Percentiles rank a stretch among this genome's conserved stretches.
Conservation (phyloP, 1,140 invertebrate genomes). For the Scaptodrosophila lebanonensis region DNA sequence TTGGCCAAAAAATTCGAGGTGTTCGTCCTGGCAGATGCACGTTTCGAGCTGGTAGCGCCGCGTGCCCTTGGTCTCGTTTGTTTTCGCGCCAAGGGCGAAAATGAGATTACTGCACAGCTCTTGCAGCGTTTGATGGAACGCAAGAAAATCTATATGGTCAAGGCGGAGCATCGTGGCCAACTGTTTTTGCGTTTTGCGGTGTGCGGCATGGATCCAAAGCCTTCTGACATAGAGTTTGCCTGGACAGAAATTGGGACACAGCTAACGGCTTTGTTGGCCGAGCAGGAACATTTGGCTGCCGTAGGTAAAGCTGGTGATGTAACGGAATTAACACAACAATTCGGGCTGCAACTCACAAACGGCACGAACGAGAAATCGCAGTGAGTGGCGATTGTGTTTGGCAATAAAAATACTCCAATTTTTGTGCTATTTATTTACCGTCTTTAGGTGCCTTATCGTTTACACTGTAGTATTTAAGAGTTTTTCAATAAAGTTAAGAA, state of each 20-base stretch:
- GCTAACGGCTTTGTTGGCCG: constrained; percentile 62
- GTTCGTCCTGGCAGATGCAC: constrained; percentile 82
- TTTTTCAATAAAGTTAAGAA: not conserved
- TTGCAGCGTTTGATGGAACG: constrained; percentile 86
- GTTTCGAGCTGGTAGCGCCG: constrained; percentile 88
- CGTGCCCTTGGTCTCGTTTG: constrained; percentile 90
- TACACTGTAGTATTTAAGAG: constrained; percentile 15
- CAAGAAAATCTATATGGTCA: constrained; percentile 90
- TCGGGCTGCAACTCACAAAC: constrained; percentile 27
- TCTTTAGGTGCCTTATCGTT: constrained; percentile 23
- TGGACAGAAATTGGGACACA: constrained; percentile 87
- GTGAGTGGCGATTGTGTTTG: too few species aligned
- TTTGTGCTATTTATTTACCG: constrained; percentile 38
- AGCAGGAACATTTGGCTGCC: constrained; percentile 11
- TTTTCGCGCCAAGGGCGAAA: constrained; percentile 89
- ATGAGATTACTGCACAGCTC: constrained; percentile 85
- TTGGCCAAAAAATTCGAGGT: constrained; percentile 88
- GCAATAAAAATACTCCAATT: constrained; percentile 2
- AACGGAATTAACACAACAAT: constrained; percentile 48
- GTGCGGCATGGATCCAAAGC: constrained; percentile 84
- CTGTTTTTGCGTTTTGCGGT: constrained; percentile 91
- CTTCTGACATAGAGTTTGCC: constrained; percentile 86
- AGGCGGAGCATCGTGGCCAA: constrained; percentile 82
- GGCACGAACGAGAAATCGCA: constrained; percentile 42
- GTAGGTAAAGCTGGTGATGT: constrained; percentile 41